Percentiles rank a stretch among this genome's conserved stretches.
Conservation (phyloP, 1,140 invertebrate genomes). For the Samia ricini region DNA sequence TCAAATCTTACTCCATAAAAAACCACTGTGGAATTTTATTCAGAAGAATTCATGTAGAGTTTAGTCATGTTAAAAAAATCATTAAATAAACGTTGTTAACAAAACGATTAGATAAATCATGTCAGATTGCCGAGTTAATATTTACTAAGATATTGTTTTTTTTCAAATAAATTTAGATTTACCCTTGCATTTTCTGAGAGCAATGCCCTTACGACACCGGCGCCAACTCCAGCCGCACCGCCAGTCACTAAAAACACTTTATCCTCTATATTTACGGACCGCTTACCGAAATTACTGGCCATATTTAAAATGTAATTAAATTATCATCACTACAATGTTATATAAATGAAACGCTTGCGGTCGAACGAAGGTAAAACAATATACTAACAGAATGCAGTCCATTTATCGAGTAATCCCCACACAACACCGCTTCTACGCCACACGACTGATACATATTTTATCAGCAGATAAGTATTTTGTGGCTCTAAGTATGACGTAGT, state of each 20-base stretch:
- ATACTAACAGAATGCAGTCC: neutral
- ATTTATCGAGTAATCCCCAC: constrained; percentile 10
- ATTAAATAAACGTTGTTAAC: too few species aligned
- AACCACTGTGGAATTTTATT: too few species aligned
- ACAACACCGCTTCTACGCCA: neutral
- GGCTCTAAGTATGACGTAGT: neutral
- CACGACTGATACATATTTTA: neutral
- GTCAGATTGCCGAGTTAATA: too few species aligned
- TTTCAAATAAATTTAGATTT: neutral
- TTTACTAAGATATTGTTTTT: too few species aligned
- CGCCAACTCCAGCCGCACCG: constrained; percentile 57
- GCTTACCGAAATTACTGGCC: constrained; percentile 13
- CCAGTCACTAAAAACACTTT: constrained; percentile 66
- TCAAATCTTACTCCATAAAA: too few species aligned
- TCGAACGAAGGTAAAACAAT: neutral
- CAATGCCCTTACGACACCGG: constrained; percentile 44
- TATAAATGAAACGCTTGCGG: neutral
- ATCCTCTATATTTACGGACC: constrained; percentile 30
- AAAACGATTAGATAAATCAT: too few species aligned
- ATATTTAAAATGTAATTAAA: constrained; percentile 8
- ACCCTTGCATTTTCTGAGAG: constrained; percentile 57
- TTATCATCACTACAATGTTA: neutral
- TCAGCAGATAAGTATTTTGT: neutral
- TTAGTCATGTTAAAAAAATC: too few species aligned
- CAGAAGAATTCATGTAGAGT: too few species aligned